phyloP scores from a whole-genome alignment of 2,113 vertebrate genomes.

The Australoheros scitulus region DNA sequence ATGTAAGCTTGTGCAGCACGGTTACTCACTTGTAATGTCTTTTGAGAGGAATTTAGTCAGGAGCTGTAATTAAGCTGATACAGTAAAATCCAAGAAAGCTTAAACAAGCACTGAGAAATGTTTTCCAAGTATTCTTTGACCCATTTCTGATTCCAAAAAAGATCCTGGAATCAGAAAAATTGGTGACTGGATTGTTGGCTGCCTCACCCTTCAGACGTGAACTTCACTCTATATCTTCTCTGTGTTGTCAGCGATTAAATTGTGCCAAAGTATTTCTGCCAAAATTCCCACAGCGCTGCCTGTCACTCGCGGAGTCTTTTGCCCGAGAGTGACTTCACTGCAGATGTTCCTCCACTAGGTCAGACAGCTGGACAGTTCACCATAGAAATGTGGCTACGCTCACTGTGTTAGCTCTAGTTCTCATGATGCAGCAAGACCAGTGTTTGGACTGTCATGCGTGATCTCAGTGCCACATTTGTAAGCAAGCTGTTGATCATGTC shows the following conservation, averaged over 20 bases:
- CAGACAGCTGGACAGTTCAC: constrained; percentile 50
- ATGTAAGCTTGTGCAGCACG: neutral
- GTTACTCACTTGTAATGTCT: neutral
- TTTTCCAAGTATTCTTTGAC: constrained; percentile 29
- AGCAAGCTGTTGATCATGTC: neutral
- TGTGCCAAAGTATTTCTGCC: constrained; percentile 22
- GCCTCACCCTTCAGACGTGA: neutral
- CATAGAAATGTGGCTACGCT: constrained; percentile 8
- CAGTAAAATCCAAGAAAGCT: neutral
- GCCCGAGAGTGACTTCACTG: constrained; percentile 58
- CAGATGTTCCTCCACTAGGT: constrained; percentile 59
- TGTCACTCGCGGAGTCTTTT: constrained; percentile 2
- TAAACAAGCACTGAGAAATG: neutral
- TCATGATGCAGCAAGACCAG: constrained; percentile 24
- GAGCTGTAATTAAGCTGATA: neutral
- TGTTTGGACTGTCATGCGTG: neutral
- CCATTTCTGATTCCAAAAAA: constrained; percentile 28
- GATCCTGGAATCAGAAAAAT: neutral
- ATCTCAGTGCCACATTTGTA: neutral
- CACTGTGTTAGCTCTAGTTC: constrained; percentile 15
- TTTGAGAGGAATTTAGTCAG: neutral
- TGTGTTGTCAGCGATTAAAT: neutral
- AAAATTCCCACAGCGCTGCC: constrained; percentile 17
- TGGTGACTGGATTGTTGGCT: neutral
- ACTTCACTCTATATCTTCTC: constrained; percentile 4